These are phyloP conservation scores for Acanthornis magna DNA, from an alignment of 2,797 vertebrate species.

Conservation along the genomic window DNA sequence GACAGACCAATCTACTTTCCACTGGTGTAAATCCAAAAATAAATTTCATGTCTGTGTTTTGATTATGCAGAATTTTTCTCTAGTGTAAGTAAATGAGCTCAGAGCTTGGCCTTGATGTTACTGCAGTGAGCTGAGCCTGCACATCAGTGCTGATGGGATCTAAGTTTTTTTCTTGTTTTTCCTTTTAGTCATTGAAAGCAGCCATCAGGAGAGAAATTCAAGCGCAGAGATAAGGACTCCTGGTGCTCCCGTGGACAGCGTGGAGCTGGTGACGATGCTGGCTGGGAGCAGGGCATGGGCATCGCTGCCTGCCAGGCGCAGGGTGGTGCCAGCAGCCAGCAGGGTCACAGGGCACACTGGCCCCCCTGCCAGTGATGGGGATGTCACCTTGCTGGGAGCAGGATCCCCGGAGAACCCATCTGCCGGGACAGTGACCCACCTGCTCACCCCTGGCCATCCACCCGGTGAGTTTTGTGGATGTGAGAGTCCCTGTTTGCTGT, in stretches of 20 bases:
- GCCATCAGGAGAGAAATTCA: background rate
- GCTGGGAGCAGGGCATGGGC: background rate
- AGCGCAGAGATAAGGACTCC: background rate
- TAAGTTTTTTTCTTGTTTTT: background rate
- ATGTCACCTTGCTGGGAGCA: background rate
- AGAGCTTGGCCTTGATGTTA: background rate
- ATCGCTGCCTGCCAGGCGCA: background rate
- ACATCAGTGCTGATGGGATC: background rate
- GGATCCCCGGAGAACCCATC: background rate
- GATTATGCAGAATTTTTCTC: constrained; percentile 11
- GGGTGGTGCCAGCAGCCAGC: accelerated
- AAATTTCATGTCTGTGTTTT: background rate
- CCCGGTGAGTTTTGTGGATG: constrained; percentile 1
- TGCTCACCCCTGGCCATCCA: background rate
- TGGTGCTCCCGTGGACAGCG: background rate
- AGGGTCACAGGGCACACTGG: background rate
- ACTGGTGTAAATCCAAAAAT: background rate
- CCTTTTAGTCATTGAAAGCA: constrained; percentile 50
- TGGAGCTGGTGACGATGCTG: background rate
- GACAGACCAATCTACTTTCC: background rate
- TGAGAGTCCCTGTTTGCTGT: accelerated
- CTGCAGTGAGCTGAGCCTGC: background rate
- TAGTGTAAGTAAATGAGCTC: background rate
- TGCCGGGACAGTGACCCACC: background rate
- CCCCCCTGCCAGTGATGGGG: background rate